Evolutionary conservation across 2,113 vertebrate species (phyloP).

Genomic region (Sceloporus undulatus): DNA sequence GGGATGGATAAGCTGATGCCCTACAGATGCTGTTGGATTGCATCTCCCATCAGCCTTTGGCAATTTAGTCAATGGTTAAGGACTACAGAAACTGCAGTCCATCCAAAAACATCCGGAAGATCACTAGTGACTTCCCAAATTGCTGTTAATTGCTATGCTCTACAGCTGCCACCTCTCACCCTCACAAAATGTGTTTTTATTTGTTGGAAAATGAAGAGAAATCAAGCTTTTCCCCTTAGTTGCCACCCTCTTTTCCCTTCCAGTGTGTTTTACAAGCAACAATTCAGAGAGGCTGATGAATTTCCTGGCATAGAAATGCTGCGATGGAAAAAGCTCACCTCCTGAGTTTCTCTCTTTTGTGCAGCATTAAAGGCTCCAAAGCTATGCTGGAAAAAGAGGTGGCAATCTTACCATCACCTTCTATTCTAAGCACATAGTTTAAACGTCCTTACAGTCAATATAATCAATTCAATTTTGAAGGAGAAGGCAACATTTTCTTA

Average conservation of each 20-base stretch:
- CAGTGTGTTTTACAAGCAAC: background rate
- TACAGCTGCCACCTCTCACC: background rate
- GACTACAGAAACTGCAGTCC: no score
- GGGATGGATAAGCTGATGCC: background rate
- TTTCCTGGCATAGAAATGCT: background rate
- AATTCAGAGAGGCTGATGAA: background rate
- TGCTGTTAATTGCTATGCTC: background rate
- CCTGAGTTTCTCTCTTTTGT: background rate
- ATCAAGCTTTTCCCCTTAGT: no score
- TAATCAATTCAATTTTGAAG: background rate
- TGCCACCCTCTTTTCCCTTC: background rate
- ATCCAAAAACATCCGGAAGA: no score
- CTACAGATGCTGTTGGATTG: no score
- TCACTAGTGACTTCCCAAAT: background rate
- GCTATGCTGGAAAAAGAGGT: no score
- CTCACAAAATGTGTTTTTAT: no score
- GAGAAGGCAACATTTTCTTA: background rate
- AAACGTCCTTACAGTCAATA: background rate
- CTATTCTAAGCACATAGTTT: background rate
- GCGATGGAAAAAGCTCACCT: background rate
- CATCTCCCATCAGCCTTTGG: no score
- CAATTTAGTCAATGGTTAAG: background rate
- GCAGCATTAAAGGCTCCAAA: no score
- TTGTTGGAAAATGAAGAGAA: no score
- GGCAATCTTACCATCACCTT: background rate